Conservation (phyloP, 2,797 vertebrate genomes). For the Muraenolepis orangiensis region DNA sequence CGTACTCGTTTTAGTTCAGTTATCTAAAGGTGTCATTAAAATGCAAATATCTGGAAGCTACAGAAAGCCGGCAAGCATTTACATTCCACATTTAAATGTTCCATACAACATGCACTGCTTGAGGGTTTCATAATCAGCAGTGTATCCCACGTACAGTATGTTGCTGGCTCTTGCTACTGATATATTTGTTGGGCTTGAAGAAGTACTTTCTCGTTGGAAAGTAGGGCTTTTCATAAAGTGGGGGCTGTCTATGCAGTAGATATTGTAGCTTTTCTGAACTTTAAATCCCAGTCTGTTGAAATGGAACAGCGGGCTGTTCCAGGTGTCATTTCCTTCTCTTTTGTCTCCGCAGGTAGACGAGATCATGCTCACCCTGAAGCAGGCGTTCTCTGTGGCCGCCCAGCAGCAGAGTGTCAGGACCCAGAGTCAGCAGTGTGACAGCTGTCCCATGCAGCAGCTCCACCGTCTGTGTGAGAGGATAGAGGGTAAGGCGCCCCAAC, state of each 20-base stretch:
- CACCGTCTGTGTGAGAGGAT: slow-evolving; percentile 92
- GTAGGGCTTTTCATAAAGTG: too few relatives aligned
- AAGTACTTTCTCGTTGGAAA: neutral
- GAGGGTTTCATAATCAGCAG: neutral
- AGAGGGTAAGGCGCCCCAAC: slow-evolving; percentile 77
- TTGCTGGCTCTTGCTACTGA: neutral
- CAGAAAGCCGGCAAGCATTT: neutral
- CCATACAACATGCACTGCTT: neutral
- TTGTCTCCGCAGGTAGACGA: slow-evolving; percentile 84
- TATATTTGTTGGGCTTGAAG: neutral
- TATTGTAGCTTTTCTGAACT: neutral
- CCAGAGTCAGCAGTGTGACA: slow-evolving; percentile 85
- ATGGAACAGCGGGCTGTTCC: neutral
- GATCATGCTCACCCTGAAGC: slow-evolving; percentile 97
- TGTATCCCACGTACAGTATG: neutral
- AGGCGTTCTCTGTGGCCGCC: slow-evolving; percentile 93
- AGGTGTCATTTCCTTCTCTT: neutral
- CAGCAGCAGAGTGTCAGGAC: slow-evolving; percentile 81
- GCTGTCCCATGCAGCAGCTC: slow-evolving; percentile 88
- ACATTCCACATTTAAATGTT: neutral
- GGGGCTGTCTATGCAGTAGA: too few relatives aligned
- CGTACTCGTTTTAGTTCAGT: neutral
- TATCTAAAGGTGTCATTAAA: neutral
- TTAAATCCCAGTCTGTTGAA: neutral
- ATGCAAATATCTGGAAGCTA: neutral